Conservation (phyloP, 2,888 invertebrate genomes). For the Halocaridina rubra region DNA sequence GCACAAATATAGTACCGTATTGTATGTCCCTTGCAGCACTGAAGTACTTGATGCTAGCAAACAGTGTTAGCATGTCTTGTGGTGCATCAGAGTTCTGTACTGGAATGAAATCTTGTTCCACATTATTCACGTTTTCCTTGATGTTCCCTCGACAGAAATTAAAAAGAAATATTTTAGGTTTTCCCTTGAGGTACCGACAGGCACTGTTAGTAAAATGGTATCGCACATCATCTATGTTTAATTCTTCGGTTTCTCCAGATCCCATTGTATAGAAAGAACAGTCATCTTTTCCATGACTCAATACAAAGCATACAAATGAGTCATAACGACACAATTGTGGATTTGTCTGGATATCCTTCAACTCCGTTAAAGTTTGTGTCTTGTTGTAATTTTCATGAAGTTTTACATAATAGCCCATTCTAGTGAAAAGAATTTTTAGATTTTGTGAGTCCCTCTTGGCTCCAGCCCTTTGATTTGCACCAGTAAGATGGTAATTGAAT, state of each 20-base stretch:
- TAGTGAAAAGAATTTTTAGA: constrained; percentile 13
- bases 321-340: not conserved
- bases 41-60: constrained; percentile 34
- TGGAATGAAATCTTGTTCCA: not conserved
- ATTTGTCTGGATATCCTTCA: not conserved
- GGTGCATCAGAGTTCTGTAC: not conserved
- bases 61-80: constrained; percentile 26
- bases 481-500: constrained; percentile 20
- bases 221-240: constrained; percentile 25
- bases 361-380: not conserved
- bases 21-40: constrained; percentile 17
- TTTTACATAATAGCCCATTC: constrained; percentile 28
- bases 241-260: not conserved
- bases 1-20: constrained; percentile 42
- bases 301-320: constrained; percentile 21
- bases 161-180: constrained; percentile 40
- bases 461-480: not conserved
- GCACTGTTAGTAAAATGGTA: constrained; percentile 14
- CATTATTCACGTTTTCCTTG: not conserved
- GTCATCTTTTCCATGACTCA: constrained; percentile 36
- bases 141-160: constrained; percentile 27
- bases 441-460: constrained; percentile 17
- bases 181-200: constrained; percentile 13
- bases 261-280: not conserved
- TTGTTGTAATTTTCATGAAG: constrained; percentile 11